Evolutionary conservation across 1,140 invertebrate species (phyloP).

Genomic region (Camponotus vicinus): DNA sequence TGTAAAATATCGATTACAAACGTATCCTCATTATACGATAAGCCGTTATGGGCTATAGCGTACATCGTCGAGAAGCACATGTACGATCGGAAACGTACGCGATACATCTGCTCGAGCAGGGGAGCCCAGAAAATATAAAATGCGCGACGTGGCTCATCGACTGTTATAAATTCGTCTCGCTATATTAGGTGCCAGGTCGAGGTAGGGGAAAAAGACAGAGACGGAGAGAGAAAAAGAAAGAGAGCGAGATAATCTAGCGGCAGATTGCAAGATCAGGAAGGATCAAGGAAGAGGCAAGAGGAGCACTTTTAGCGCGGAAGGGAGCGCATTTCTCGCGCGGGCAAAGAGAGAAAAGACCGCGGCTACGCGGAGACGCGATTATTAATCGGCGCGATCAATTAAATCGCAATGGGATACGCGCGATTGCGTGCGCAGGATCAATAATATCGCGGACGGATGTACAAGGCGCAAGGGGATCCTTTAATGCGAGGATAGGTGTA

Average conservation of each 20-base stretch:
- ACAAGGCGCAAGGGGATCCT: conserved; percentile 77
- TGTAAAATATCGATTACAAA: conserved; percentile 57
- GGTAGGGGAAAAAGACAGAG: not conserved
- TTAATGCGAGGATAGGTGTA: conserved; percentile 82
- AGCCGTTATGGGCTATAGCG: conserved; percentile 44
- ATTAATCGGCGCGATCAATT: conserved; percentile 85
- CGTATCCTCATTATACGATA: conserved; percentile 50
- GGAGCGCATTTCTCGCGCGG: conserved; percentile 9
- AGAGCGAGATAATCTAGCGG: not conserved
- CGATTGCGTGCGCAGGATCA: conserved; percentile 83
- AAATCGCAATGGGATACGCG: conserved; percentile 83
- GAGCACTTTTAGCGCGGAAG: conserved; percentile 40
- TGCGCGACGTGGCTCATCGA: conserved; percentile 58
- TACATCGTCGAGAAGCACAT: not conserved
- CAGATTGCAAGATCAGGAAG: too few species aligned
- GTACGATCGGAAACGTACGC: conserved; percentile 11
- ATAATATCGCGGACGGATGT: conserved; percentile 80
- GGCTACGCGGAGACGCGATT: conserved; percentile 79
- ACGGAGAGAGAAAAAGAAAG: conserved; percentile 24
- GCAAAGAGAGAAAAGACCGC: conserved; percentile 37
- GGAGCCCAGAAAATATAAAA: conserved; percentile 42
- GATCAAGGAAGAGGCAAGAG: not conserved
- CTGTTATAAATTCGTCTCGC: conserved; percentile 79
- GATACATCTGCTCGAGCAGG: conserved; percentile 24
- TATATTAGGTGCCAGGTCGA: conserved; percentile 78